Conservation (phyloP, 2,888 invertebrate species). For the Dryomyza anilis region DNA sequence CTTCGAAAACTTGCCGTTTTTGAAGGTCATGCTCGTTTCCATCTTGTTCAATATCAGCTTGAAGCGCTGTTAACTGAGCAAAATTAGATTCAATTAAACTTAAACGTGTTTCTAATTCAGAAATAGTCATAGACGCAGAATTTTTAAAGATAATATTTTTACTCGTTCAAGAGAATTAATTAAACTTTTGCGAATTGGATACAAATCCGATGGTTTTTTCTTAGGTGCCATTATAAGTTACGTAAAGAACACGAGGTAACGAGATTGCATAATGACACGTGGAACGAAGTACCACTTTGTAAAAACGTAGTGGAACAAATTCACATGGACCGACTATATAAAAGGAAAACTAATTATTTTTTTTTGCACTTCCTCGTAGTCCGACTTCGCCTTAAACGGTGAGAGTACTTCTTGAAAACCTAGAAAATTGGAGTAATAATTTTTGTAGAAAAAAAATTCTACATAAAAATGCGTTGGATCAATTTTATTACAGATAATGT, state of each 20-base stretch:
- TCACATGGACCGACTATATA: background rate
- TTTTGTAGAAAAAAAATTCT: too few relatives aligned
- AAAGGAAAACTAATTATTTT: background rate
- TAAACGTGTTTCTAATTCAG: conserved; percentile 10
- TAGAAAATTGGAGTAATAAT: too few relatives aligned
- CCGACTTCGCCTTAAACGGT: background rate
- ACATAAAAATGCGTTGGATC: too few relatives aligned
- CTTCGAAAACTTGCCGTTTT: conserved; percentile 15
- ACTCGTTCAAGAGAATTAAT: conserved; percentile 13
- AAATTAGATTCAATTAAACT: conserved; percentile 3
- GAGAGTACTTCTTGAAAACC: too few relatives aligned
- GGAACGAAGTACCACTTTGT: too few relatives aligned
- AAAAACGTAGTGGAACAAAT: background rate
- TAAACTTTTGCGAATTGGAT: conserved; percentile 2
- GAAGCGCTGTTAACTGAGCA: too few relatives aligned
- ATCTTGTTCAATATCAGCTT: background rate
- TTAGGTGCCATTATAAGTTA: background rate
- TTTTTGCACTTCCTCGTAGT: background rate
- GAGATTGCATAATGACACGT: background rate
- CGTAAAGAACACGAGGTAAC: background rate
- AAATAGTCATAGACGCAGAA: conserved; percentile 1
- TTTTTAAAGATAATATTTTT: conserved; percentile 1
- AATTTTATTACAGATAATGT: too few relatives aligned
- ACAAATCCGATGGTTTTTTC: background rate
- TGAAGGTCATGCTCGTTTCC: conserved; percentile 11